A percentile compares a stretch with the other conserved stretches of the same genome.
Conservation (phyloP, 2,797 vertebrate species). For the Fundulus diaphanus region DNA sequence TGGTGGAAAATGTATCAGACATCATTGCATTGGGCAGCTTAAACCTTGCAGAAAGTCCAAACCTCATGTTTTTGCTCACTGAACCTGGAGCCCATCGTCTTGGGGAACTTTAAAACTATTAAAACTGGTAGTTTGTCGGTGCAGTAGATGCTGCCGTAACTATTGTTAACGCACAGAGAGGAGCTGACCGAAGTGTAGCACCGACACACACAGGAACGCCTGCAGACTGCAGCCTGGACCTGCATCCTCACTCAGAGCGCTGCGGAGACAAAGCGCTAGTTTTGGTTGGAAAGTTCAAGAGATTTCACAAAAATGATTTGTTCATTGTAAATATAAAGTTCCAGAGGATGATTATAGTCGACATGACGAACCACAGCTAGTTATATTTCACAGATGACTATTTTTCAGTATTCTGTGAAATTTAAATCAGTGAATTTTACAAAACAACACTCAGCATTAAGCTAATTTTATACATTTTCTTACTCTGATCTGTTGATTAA, state of each 20-base stretch:
- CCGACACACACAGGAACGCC: neutral
- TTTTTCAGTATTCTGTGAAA: too few species aligned
- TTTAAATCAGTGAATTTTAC: neutral
- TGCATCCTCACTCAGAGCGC: neutral
- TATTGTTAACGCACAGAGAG: neutral
- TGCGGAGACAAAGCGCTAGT: neutral
- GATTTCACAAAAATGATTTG: neutral
- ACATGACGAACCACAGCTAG: neutral
- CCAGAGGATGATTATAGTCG: neutral
- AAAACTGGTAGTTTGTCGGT: neutral
- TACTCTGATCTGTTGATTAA: neutral
- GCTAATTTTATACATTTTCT: conserved; percentile 13
- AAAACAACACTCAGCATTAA: conserved; percentile 14
- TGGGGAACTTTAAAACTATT: neutral
- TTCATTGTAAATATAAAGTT: neutral
- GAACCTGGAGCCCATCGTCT: neutral
- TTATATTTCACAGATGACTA: too few species aligned
- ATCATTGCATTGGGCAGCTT: neutral
- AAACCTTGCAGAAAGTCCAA: neutral
- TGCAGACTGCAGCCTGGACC: neutral
- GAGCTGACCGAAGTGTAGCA: neutral
- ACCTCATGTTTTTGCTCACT: neutral
- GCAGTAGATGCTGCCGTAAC: neutral
- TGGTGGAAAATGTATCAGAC: too few species aligned
- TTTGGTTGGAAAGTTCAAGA: neutral